Evolutionary conservation across 2,888 invertebrate species (phyloP).

Genomic region (Nymphalis c-album): DNA sequence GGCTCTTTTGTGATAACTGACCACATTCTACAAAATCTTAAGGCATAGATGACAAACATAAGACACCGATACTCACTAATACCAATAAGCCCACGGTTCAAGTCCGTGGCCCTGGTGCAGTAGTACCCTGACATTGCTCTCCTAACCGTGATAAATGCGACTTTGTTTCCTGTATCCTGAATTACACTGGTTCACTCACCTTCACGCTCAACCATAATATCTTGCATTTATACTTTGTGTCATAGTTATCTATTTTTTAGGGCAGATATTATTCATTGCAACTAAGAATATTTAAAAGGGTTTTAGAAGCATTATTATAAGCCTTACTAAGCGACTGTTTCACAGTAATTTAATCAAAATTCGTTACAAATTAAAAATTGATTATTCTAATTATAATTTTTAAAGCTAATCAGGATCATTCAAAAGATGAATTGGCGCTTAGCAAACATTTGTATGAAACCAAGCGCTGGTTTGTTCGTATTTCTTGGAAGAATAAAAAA

Average conservation of each 20-base stretch:
- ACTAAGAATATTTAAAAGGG: too few relatives aligned
- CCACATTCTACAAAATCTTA: too few relatives aligned
- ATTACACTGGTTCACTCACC: background rate
- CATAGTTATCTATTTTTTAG: too few relatives aligned
- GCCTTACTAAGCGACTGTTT: too few relatives aligned
- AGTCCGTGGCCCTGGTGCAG: background rate
- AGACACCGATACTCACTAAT: background rate
- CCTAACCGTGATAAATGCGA: background rate
- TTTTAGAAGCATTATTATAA: too few relatives aligned
- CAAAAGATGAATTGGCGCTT: slow-evolving; percentile 50
- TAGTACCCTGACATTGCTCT: background rate
- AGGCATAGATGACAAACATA: background rate
- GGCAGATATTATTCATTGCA: too few relatives aligned
- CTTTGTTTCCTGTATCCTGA: background rate
- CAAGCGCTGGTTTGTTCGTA: slow-evolving; percentile 64
- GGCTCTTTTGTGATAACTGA: too few relatives aligned
- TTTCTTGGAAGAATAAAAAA: slow-evolving; percentile 66
- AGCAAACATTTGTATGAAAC: slow-evolving; percentile 56
- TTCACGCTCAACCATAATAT: too few relatives aligned
- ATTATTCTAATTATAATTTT: slow-evolving; percentile 14
- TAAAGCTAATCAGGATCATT: slow-evolving; percentile 44
- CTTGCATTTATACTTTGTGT: too few relatives aligned
- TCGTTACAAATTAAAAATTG: too few relatives aligned
- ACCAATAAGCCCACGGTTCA: background rate
- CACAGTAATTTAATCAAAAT: too few relatives aligned